These are phyloP conservation scores for Eristalis tenax DNA, from an alignment of 2,888 invertebrate species.

Conservation along the genomic window DNA sequence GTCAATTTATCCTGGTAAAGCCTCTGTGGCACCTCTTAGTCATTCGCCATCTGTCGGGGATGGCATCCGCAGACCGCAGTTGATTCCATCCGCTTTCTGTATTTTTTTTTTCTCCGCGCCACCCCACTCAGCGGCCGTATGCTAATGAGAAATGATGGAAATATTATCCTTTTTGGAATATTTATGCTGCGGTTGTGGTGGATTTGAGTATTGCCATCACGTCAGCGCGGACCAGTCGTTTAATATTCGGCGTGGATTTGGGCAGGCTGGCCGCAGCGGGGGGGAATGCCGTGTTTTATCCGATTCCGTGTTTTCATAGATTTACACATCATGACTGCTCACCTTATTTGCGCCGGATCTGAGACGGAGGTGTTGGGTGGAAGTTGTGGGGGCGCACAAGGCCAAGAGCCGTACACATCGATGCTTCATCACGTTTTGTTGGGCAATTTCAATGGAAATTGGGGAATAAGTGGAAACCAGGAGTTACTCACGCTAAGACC, in stretches of 20 bases:
- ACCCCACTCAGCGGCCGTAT: neutral
- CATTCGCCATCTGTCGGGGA: neutral
- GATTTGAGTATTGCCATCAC: constrained; percentile 3
- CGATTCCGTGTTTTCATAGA: neutral
- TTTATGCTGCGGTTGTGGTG: neutral
- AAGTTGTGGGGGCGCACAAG: neutral
- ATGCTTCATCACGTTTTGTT: neutral
- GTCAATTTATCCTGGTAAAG: neutral
- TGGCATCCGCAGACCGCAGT: neutral
- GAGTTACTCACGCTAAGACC: neutral
- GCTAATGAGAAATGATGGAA: constrained; percentile 15
- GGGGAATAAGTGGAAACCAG: neutral
- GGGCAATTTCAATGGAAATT: neutral
- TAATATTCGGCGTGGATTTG: constrained; percentile 3
- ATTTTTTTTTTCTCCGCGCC: neutral
- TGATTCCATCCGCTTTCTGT: neutral
- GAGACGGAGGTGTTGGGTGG: neutral
- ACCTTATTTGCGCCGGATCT: neutral
- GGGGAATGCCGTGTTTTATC: neutral
- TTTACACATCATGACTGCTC: neutral
- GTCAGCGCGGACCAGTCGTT: neutral
- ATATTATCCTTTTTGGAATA: neutral
- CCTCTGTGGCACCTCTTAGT: neutral
- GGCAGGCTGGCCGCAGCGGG: no score
- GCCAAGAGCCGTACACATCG: neutral